Conservation (phyloP, 2,113 vertebrate genomes). For the Bubo bubo region DNA sequence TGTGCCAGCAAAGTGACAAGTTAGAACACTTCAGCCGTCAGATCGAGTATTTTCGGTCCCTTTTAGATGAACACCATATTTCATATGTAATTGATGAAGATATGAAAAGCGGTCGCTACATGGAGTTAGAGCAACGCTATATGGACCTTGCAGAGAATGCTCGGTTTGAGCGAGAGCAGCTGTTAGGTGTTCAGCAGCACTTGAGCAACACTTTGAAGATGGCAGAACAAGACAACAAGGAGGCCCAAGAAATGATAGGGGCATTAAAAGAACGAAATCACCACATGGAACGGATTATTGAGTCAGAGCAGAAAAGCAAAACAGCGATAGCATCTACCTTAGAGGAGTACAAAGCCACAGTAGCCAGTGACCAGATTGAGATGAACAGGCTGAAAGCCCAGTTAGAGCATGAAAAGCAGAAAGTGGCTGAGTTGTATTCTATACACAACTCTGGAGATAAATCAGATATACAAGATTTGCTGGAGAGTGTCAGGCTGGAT, state of each 20-base stretch:
- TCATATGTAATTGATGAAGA: conserved; percentile 88
- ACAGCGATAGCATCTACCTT: conserved; percentile 78
- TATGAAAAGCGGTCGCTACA: conserved; percentile 90
- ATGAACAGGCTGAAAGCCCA: conserved; percentile 86
- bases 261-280: conserved; percentile 91
- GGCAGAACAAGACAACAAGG: conserved; percentile 95
- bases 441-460: conserved; percentile 90
- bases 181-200: conserved; percentile 93
- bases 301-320: conserved; percentile 88
- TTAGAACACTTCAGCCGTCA: conserved; percentile 90
- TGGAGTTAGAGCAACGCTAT: conserved; percentile 95
- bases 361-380: conserved; percentile 87
- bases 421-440: conserved; percentile 89
- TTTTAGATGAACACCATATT: conserved; percentile 89
- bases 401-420: conserved; percentile 92
- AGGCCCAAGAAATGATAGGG: conserved; percentile 91
- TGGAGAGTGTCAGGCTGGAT: conserved; percentile 87
- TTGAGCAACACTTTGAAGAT: conserved; percentile 95
- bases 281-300: conserved; percentile 90
- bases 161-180: conserved; percentile 92
- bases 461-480: conserved; percentile 89
- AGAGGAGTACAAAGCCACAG: conserved; percentile 86
- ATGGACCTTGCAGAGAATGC: conserved; percentile 89
- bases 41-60: conserved; percentile 88
- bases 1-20: conserved; percentile 94